Conservation (phyloP, 92 coral and sea anemone genomes). For the Phymanthus crucifer region DNA sequence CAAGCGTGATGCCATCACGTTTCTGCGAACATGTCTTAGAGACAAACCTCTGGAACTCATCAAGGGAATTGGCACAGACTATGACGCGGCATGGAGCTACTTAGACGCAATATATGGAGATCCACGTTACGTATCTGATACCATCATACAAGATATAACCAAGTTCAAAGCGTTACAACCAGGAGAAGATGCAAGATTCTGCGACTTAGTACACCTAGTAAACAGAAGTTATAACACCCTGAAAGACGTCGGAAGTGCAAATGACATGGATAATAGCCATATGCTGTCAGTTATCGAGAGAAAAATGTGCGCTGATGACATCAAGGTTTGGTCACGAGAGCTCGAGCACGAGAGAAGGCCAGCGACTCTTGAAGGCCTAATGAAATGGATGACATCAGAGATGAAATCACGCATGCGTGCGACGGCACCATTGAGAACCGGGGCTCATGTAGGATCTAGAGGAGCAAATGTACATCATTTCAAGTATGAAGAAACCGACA, state of each 20-base stretch:
- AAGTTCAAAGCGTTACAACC: constrained; percentile 50
- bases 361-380: constrained; percentile 43
- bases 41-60: constrained; percentile 51
- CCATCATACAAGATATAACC: constrained; percentile 57
- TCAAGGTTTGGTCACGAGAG: constrained; percentile 52
- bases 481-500: not conserved
- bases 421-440: constrained; percentile 46
- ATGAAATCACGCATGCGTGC: constrained; percentile 55
- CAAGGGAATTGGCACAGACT: constrained; percentile 54
- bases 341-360: constrained; percentile 28
- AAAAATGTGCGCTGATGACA: constrained; percentile 51
- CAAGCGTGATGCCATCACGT: constrained; percentile 43
- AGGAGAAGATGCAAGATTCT: constrained; percentile 61
- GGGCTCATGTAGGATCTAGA: too few species aligned
- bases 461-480: not conserved
- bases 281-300: constrained; percentile 46
- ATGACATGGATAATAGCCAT: constrained; percentile 55
- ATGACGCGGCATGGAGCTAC: constrained; percentile 50
- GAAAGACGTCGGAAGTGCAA: constrained; percentile 11
- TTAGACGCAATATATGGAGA: constrained; percentile 43
- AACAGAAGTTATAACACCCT: constrained; percentile 54
- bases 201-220: constrained; percentile 39
- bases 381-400: constrained; percentile 54
- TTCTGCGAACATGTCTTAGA: constrained; percentile 36
- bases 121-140: constrained; percentile 36